These are phyloP conservation scores for Crossaster papposus DNA, from an alignment of 53 echinoderm and acorn worm species.

Conservation along the genomic window DNA sequence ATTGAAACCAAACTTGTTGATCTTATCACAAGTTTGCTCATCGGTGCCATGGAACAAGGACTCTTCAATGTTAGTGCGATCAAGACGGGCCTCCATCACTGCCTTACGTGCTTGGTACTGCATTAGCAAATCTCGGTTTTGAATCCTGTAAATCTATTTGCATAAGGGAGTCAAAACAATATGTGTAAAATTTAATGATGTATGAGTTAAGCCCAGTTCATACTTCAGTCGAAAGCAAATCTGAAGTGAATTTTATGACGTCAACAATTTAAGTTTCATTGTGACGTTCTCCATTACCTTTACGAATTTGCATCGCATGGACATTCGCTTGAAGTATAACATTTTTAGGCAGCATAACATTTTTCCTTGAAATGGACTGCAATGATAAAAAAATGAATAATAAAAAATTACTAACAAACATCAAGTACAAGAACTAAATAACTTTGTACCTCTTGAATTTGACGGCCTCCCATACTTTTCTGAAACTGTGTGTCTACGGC, in stretches of 20 bases:
- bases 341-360: too few relatives aligned
- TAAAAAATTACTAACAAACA: too few relatives aligned
- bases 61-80: constrained; percentile 42
- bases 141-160: constrained; percentile 65
- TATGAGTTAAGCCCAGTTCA: too few relatives aligned
- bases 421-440: not conserved
- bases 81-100: constrained; percentile 23
- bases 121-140: constrained; percentile 53
- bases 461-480: not conserved
- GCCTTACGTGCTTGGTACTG: constrained; percentile 62
- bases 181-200: not conserved
- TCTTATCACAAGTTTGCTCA: constrained; percentile 42
- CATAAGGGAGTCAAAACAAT: not conserved
- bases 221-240: too few relatives aligned
- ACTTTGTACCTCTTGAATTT: constrained; percentile 17
- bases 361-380: too few relatives aligned
- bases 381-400: too few relatives aligned
- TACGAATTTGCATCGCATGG: too few relatives aligned
- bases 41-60: constrained; percentile 65
- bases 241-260: too few relatives aligned
- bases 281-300: too few relatives aligned
- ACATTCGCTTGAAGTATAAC: too few relatives aligned
- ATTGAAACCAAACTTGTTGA: constrained; percentile 63
- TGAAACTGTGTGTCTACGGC: constrained; percentile 20
- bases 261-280: too few relatives aligned